These are phyloP conservation scores for Phrynosoma platyrhinos DNA, from an alignment of 2,113 vertebrate genomes.

Conservation along the genomic window DNA sequence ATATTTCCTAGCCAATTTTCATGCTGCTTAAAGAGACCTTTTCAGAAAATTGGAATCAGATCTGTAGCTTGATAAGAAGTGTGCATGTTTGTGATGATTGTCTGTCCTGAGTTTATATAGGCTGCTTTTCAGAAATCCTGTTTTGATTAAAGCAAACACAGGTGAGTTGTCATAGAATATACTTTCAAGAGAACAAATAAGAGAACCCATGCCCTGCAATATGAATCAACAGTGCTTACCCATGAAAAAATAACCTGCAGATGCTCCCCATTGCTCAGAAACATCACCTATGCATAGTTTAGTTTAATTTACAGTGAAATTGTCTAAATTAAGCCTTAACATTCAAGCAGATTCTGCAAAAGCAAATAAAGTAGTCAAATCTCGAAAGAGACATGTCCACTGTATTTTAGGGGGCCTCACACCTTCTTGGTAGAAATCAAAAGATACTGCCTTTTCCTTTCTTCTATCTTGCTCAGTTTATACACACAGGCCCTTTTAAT, in stretches of 20 bases:
- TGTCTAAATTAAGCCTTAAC: neutral
- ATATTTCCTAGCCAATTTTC: neutral
- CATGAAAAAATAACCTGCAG: neutral
- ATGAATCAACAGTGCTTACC: neutral
- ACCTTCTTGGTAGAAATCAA: constrained; percentile 17
- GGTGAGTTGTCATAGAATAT: neutral
- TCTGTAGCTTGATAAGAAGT: neutral
- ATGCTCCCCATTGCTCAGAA: neutral
- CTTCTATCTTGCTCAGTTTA: neutral
- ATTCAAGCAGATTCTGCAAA: neutral
- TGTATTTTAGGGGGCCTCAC: neutral
- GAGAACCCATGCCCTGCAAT: neutral
- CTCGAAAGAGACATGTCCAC: neutral
- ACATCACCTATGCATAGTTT: neutral
- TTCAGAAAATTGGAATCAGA: neutral
- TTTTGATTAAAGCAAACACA: constrained; percentile 8
- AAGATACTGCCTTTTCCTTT: neutral
- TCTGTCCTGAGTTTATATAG: neutral
- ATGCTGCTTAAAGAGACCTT: neutral
- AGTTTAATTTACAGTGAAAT: neutral
- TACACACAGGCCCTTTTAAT: neutral
- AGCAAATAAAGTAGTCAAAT: neutral
- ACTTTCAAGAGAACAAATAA: neutral
- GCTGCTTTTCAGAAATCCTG: constrained; percentile 2
- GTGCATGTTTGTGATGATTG: neutral